Evolutionary conservation across 2,113 vertebrate genomes (phyloP).

Genomic region (Pachyramphus minor): DNA sequence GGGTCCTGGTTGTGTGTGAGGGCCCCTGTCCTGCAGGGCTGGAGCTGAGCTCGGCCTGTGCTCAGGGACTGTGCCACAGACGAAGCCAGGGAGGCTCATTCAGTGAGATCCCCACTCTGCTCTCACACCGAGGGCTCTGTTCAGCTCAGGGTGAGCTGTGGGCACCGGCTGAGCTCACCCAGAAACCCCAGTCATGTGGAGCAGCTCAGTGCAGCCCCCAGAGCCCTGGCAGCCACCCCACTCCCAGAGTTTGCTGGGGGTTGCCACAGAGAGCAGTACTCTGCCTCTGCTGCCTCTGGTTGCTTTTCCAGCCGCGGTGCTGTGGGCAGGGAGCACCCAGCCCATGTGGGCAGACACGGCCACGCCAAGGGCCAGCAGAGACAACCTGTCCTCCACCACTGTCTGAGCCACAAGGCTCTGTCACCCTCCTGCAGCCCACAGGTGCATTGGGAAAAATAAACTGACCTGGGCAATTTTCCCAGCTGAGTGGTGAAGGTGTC

Average conservation of each 20-base stretch:
- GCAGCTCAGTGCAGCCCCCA: neutral
- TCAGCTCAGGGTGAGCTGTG: neutral
- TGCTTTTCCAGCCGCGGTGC: neutral
- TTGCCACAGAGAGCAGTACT: neutral
- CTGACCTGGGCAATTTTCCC: neutral
- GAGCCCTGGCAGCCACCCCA: neutral
- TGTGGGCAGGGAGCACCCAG: neutral
- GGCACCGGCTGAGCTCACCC: fast-evolving
- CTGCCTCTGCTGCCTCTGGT: neutral
- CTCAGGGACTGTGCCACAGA: neutral
- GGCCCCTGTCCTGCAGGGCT: neutral
- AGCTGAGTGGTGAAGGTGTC: neutral
- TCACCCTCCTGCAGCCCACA: neutral
- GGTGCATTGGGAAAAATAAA: neutral
- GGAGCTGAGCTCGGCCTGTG: neutral
- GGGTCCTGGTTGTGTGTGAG: neutral
- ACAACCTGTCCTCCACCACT: neutral
- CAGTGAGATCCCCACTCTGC: neutral
- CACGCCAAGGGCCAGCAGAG: neutral
- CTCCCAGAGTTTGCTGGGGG: neutral
- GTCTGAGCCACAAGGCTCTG: fast-evolving
- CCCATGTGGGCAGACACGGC: fast-evolving
- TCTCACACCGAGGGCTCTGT: neutral
- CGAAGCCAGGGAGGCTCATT: neutral
- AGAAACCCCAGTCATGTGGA: neutral